Percentiles rank a stretch among this genome's conserved stretches.
phyloP scores from a whole-genome alignment of 2,888 invertebrate species.

The Tiliacea aurago region DNA sequence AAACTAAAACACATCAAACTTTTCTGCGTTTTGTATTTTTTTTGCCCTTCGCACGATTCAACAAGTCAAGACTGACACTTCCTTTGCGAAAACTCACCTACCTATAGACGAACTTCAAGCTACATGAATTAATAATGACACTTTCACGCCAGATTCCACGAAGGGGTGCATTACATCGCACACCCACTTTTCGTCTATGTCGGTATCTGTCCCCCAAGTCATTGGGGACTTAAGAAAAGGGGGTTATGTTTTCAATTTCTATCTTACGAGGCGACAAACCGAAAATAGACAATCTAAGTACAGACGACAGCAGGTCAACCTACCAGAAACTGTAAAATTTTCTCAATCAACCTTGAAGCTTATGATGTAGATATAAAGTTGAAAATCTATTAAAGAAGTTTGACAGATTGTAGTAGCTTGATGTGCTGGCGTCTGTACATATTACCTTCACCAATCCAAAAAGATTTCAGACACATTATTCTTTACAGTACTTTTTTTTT shows the following conservation, averaged over 20 bases:
- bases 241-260: conserved; percentile 14
- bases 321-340: too few relatives aligned
- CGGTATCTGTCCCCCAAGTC: conserved; percentile 3
- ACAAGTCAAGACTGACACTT: background rate
- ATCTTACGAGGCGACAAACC: background rate
- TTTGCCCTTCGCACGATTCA: background rate
- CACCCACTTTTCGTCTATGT: conserved; percentile 7
- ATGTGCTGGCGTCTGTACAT: too few relatives aligned
- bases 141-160: conserved; percentile 27
- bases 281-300: background rate
- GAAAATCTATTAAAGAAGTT: too few relatives aligned
- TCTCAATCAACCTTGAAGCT: too few relatives aligned
- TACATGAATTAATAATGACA: conserved; percentile 44
- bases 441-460: background rate
- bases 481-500: too few relatives aligned
- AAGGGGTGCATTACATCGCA: conserved; percentile 6
- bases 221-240: conserved; percentile 18
- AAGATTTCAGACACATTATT: background rate
- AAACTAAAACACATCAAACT: background rate
- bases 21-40: background rate
- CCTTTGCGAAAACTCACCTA: background rate
- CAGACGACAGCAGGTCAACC: too few relatives aligned
- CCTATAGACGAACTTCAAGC: conserved; percentile 1
- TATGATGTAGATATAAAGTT: too few relatives aligned
- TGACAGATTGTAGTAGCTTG: too few relatives aligned